Conservation (phyloP, 92 coral and sea anemone genomes). For the Paragorgia papillata region DNA sequence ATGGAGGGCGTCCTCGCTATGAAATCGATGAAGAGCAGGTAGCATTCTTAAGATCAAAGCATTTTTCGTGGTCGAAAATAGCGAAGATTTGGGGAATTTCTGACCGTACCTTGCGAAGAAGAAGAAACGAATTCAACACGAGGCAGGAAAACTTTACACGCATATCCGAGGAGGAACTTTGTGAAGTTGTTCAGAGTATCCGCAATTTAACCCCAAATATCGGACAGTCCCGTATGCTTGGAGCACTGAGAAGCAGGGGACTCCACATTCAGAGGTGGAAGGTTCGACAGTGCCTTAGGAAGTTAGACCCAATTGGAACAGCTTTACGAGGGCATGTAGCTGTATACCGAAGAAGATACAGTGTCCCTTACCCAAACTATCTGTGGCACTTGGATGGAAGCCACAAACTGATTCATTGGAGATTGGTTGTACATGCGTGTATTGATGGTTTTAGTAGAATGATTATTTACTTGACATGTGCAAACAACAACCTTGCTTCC, state of each 20-base stretch:
- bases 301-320: constrained; percentile 26
- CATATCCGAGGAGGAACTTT: no score
- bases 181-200: no score
- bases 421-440: constrained; percentile 38
- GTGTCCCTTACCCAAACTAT: constrained; percentile 46
- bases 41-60: no score
- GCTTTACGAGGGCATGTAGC: constrained; percentile 10
- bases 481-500: background rate
- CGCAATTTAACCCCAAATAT: constrained; percentile 18
- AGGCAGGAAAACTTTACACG: no score
- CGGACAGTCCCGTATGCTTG: constrained; percentile 16
- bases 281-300: background rate
- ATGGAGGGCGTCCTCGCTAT: no score
- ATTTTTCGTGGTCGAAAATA: no score
- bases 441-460: constrained; percentile 37
- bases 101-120: no score
- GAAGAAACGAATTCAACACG: no score
- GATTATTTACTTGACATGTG: constrained; percentile 24
- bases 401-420: constrained; percentile 41
- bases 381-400: constrained; percentile 53
- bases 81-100: no score
- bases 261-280: background rate
- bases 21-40: no score
- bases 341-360: constrained; percentile 27
- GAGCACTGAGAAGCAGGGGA: constrained; percentile 23